phyloP scores from a whole-genome alignment of 2,797 vertebrate genomes.

The Falco rusticolus region DNA sequence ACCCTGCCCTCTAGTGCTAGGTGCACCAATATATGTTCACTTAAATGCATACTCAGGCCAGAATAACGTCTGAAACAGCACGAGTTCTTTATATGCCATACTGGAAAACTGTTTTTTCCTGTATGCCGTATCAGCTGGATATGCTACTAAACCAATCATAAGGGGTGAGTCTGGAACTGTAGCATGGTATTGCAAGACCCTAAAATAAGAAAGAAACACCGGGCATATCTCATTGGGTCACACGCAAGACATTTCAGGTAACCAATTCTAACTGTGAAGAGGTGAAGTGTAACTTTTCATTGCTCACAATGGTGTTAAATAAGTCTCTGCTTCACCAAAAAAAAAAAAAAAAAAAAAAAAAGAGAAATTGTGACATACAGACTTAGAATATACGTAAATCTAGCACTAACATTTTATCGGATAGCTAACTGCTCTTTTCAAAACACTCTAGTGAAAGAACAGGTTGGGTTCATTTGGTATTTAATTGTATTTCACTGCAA shows the following conservation, averaged over 20 bases:
- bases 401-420: not conserved
- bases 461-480: not conserved
- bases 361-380: not conserved
- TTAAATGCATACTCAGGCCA: not conserved
- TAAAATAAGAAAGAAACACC: not conserved
- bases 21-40: not conserved
- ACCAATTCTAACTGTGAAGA: not conserved
- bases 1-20: constrained; percentile 43
- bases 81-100: not conserved
- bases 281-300: not conserved
- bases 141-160: not conserved
- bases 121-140: not conserved
- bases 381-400: not conserved
- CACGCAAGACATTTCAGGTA: not conserved
- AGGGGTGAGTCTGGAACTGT: not conserved
- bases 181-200: not conserved
- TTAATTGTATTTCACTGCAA: not conserved
- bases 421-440: not conserved
- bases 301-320: not conserved
- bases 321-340: not conserved
- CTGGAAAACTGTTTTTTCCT: not conserved
- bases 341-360: not conserved
- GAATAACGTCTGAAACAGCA: not conserved
- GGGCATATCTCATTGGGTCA: not conserved
- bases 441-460: not conserved